A percentile compares a stretch with the other conserved stretches of the same genome.
Evolutionary conservation across 2,797 vertebrate genomes (phyloP).

Genomic region (Aselliscus stoliczkanus): DNA sequence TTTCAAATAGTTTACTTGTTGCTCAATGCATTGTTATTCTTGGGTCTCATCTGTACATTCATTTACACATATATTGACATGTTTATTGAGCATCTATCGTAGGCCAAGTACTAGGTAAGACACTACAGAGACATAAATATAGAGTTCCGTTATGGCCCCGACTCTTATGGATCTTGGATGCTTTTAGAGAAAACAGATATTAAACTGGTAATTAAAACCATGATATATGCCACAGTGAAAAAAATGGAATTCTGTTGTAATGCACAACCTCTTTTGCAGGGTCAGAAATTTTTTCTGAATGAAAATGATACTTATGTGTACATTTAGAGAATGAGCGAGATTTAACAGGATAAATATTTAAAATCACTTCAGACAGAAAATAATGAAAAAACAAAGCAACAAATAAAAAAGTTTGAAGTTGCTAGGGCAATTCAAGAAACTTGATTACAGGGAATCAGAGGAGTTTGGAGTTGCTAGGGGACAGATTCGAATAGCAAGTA

Average conservation of each 20-base stretch:
- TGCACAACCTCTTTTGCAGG: background rate
- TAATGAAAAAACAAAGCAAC: background rate
- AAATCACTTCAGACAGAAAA: background rate
- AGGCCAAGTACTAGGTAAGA: background rate
- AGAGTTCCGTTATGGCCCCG: background rate
- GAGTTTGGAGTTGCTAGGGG: too few relatives aligned
- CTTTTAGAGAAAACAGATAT: background rate
- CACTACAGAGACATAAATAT: background rate
- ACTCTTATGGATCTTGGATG: background rate
- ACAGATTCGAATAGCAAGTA: background rate
- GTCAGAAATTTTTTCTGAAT: background rate
- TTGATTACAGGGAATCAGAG: background rate
- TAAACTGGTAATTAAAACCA: background rate
- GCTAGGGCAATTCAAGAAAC: background rate
- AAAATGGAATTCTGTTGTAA: background rate
- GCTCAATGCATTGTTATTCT: background rate
- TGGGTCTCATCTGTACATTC: background rate
- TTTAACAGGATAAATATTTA: background rate
- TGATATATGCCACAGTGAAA: background rate
- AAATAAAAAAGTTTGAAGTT: background rate
- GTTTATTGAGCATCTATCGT: background rate
- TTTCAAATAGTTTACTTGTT: background rate
- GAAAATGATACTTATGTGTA: background rate
- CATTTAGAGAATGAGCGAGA: background rate
- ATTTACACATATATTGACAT: background rate